Evolutionary conservation across 2,888 invertebrate species (phyloP), one percentile per base, ranked within the genome.

Genomic region (Azorinus chamasolen): DNA sequence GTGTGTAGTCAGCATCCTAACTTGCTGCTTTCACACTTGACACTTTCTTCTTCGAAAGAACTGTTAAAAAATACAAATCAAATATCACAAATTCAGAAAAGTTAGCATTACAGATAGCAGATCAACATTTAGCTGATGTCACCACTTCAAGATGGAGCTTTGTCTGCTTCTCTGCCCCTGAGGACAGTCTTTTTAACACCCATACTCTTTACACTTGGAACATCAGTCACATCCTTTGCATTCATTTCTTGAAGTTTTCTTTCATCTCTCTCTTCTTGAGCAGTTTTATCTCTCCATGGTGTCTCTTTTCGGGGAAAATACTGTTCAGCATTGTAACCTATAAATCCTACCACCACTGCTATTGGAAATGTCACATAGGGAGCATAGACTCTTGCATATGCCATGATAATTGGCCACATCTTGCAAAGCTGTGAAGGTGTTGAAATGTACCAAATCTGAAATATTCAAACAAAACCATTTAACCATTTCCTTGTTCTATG

Each of bases 261-360:
- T 27, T 97, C 96, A 48, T 95, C 94, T 79, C 97, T 94, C 88
- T 96, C 95, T 79, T 97, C 96, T 92, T 96, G 95, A 12, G 96
- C 95, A 16, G 96, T 95, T 88, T 91, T 89, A 18, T 76, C 72
- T 75, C 92, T 92, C 76, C 88, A 93, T 1, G 94, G 93, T 22
- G 93, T 93, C 58, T 91, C 90, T 94, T 95, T 91, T 66, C 93
- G 89, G 18, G 86, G 83, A 46, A 93, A 90, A 2, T 93, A 61
- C 24, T 88, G 75, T 58, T 91, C 90, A 94, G 98, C 98, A 78
- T 97, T 96, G 92, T 98, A 98, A 27, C 98, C 98, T 86, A 98
- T 93, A 64, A 96, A 94, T 4, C 98, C 98, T 27, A 98, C 94
- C 0, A 97, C 93, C 0, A 95, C 96, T 0, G 97, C 97, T 79